These are phyloP conservation scores for Laticauda laticaudata DNA, from an alignment of 2,113 vertebrate species.

Conservation along the genomic window DNA sequence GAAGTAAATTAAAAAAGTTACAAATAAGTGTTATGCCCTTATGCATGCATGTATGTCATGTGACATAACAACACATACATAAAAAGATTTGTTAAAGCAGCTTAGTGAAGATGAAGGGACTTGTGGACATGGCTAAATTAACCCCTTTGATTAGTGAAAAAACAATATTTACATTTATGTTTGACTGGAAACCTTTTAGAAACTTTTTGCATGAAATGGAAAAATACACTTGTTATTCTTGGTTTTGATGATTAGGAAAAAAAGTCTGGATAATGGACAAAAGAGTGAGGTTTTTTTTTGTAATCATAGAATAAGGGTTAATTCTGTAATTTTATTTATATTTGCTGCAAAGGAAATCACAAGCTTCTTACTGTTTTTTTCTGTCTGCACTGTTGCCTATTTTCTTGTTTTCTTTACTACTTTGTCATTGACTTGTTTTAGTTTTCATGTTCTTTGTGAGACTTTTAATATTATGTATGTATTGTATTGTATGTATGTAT, in stretches of 20 bases:
- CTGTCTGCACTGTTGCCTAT: not conserved
- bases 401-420: too few species aligned
- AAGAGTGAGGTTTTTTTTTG: not conserved
- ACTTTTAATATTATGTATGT: too few species aligned
- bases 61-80: not conserved
- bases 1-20: not conserved
- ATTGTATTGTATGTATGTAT: too few species aligned
- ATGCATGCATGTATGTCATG: not conserved
- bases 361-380: not conserved
- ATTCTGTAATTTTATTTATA: not conserved
- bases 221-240: not conserved
- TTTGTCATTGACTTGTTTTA: too few species aligned
- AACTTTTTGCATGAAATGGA: not conserved
- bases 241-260: not conserved
- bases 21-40: not conserved
- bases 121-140: not conserved
- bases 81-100: not conserved
- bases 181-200: not conserved
- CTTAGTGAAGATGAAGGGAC: not conserved
- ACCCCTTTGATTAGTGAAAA: not conserved
- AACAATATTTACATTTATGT: not conserved
- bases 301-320: not conserved
- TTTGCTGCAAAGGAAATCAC: not conserved
- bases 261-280: not conserved
- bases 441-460: too few species aligned